phyloP scores from a whole-genome alignment of 2,888 invertebrate species.

The Pycnomerus fuliginosus region DNA sequence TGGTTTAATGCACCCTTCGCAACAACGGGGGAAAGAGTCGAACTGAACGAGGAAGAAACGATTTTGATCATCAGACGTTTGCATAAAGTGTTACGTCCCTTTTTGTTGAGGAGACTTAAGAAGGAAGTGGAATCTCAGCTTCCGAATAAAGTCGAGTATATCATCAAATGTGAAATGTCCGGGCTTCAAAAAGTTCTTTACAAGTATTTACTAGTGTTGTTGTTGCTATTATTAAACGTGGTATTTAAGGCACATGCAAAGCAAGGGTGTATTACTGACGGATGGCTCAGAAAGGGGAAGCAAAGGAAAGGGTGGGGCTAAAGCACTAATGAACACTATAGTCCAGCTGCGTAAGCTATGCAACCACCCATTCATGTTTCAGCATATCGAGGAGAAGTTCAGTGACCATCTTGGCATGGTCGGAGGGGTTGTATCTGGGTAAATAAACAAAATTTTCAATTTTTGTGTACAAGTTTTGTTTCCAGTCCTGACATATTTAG shows the following conservation, averaged over 20 bases:
- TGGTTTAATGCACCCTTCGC: slow-evolving; percentile 99
- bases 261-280: slow-evolving; percentile 90
- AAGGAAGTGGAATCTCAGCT: slow-evolving; percentile 99
- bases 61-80: slow-evolving; percentile 98
- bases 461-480: slow-evolving; percentile 23
- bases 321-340: slow-evolving; percentile 98
- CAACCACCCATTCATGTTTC: slow-evolving; percentile 99
- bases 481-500: slow-evolving; percentile 86
- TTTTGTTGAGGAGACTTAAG: slow-evolving; percentile 93
- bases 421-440: too few species aligned
- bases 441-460: too few species aligned
- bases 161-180: slow-evolving; percentile 99
- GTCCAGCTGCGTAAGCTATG: slow-evolving; percentile 97
- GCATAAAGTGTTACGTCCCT: slow-evolving; percentile 97
- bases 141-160: slow-evolving; percentile 98
- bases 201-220: slow-evolving; percentile 64
- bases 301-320: slow-evolving; percentile 91
- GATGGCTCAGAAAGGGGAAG: slow-evolving; percentile 96
- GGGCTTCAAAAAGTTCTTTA: slow-evolving; percentile 92
- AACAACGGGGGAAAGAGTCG: slow-evolving; percentile 97
- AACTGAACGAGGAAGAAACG: slow-evolving; percentile 98
- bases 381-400: slow-evolving; percentile 95
- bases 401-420: slow-evolving; percentile 83
- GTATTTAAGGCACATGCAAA: slow-evolving; percentile 90
- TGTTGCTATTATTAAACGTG: too few species aligned